phyloP scores from a whole-genome alignment of 2,797 vertebrate species.

The Phataginus tetradactyla region DNA sequence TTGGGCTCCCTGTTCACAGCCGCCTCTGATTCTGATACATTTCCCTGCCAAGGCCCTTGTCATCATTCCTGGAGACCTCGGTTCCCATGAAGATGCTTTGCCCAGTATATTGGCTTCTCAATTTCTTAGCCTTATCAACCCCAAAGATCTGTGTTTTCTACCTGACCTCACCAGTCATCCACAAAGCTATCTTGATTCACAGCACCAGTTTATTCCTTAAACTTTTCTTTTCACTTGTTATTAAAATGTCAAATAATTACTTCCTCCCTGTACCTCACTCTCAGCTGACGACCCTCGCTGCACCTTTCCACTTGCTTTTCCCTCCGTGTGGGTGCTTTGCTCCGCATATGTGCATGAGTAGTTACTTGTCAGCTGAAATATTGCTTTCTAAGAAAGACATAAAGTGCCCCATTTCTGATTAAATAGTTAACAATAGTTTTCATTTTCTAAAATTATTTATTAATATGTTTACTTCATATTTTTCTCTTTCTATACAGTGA shows the following conservation, averaged over 20 bases:
- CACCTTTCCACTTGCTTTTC: background rate
- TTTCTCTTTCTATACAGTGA: background rate
- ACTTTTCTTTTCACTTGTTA: background rate
- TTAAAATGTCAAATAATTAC: background rate
- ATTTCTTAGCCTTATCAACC: background rate
- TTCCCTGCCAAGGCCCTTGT: background rate
- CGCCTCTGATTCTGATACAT: background rate
- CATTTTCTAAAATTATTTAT: background rate
- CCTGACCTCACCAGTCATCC: background rate
- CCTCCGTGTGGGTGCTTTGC: background rate
- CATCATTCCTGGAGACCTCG: background rate
- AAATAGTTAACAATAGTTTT: background rate
- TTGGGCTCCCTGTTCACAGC: background rate
- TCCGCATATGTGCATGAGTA: background rate
- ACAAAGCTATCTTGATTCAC: background rate
- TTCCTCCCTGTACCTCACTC: background rate
- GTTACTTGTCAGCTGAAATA: background rate
- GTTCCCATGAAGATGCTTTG: background rate
- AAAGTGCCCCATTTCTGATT: background rate
- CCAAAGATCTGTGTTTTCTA: background rate
- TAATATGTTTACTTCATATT: background rate
- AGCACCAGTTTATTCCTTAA: background rate
- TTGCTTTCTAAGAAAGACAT: background rate
- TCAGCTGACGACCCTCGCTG: background rate
- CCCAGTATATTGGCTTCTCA: background rate